These are phyloP conservation scores for Musca vetustissima DNA, from an alignment of 1,140 invertebrate species.

Conservation along the genomic window DNA sequence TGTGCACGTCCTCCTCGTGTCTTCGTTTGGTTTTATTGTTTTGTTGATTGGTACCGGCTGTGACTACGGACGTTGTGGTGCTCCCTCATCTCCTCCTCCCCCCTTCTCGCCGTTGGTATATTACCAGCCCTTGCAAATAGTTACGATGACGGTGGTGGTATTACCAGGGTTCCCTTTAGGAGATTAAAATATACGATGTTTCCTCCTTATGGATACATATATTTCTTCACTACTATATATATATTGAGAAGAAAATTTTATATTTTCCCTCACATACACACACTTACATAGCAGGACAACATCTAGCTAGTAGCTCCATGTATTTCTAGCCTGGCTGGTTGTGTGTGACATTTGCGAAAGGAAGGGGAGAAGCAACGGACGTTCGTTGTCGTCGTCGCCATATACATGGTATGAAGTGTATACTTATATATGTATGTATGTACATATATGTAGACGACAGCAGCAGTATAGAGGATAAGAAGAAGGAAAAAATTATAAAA, in stretches of 20 bases:
- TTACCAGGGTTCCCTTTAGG: constrained; percentile 10
- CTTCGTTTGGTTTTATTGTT: too few relatives aligned
- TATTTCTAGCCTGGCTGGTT: too few relatives aligned
- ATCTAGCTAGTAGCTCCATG: too few relatives aligned
- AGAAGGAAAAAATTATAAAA: constrained; percentile 7
- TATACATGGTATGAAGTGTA: too few relatives aligned
- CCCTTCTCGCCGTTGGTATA: too few relatives aligned
- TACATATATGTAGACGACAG: too few relatives aligned
- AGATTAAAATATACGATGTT: constrained; percentile 15
- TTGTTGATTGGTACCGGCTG: too few relatives aligned
- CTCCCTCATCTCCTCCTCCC: too few relatives aligned
- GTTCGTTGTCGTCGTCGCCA: too few relatives aligned
- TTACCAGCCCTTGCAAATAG: too few relatives aligned
- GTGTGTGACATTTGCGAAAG: not conserved
- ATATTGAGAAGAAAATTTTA: not conserved
- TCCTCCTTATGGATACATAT: not conserved
- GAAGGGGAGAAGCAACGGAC: not conserved
- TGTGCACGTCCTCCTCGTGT: not conserved
- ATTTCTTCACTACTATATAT: not conserved
- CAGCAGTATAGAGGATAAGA: not conserved
- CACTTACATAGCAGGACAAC: not conserved
- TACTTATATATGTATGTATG: not conserved
- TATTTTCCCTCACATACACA: not conserved
- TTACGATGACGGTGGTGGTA: too few relatives aligned
- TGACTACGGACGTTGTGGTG: too few relatives aligned